Percentiles rank a stretch among this genome's conserved stretches.
These are phyloP conservation scores for Unio pictorum DNA, from an alignment of 2,888 invertebrate genomes.

Conservation along the genomic window DNA sequence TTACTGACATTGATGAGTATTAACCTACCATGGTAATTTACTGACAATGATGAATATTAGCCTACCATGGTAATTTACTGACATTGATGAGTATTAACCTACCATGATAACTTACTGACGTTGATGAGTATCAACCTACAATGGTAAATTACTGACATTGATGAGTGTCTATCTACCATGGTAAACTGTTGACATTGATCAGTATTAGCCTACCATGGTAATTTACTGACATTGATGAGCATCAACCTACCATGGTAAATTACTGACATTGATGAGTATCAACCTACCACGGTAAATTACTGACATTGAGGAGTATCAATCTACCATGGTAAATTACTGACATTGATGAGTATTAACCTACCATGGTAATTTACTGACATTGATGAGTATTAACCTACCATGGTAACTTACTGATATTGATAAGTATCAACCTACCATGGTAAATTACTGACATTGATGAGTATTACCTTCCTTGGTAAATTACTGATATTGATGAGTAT, in stretches of 20 bases:
- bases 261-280: constrained; percentile 48
- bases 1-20: constrained; percentile 47
- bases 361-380: constrained; percentile 51
- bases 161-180: constrained; percentile 53
- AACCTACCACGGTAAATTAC: constrained; percentile 54
- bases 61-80: constrained; percentile 53
- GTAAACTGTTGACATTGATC: constrained; percentile 61
- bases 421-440: constrained; percentile 53
- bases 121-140: constrained; percentile 57
- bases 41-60: constrained; percentile 42
- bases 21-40: constrained; percentile 55
- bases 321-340: constrained; percentile 51
- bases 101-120: constrained; percentile 48
- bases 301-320: constrained; percentile 51
- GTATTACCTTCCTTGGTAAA: constrained; percentile 57
- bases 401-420: constrained; percentile 57
- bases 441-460: constrained; percentile 53
- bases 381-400: constrained; percentile 54
- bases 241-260: constrained; percentile 57
- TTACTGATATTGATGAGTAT: constrained; percentile 49
- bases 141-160: constrained; percentile 53
- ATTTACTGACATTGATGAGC: constrained; percentile 40
- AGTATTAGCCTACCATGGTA: constrained; percentile 24
- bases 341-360: constrained; percentile 56
- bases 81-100: constrained; percentile 53